phyloP scores from a whole-genome alignment of 2,797 vertebrate genomes.

The Muscicapa striata region DNA sequence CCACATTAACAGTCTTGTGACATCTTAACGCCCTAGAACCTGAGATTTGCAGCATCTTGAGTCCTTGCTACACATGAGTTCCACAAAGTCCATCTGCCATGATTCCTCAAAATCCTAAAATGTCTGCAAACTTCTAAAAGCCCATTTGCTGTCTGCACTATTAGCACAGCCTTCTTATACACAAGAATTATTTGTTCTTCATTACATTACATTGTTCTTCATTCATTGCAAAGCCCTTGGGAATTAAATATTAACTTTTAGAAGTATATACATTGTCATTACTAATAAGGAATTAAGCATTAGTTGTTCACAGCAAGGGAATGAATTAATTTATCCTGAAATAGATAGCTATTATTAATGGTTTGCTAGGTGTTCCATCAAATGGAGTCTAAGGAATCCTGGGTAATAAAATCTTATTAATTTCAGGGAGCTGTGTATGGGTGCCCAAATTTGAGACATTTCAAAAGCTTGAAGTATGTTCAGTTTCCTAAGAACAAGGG shows the following conservation, averaged over 20 bases:
- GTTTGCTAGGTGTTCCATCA: neutral
- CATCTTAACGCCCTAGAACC: neutral
- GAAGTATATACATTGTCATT: neutral
- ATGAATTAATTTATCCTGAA: neutral
- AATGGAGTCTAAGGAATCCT: neutral
- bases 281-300: neutral
- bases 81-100: neutral
- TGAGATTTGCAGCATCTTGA: neutral
- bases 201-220: neutral
- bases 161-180: neutral
- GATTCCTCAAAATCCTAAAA: neutral
- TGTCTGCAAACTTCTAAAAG: neutral
- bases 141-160: neutral
- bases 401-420: neutral
- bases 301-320: neutral
- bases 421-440: neutral
- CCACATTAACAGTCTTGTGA: neutral
- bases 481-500: neutral
- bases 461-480: neutral
- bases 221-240: neutral
- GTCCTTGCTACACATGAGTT: neutral
- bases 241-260: constrained; percentile 15
- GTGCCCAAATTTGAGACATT: neutral
- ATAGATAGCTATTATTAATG: neutral
- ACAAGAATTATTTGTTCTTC: neutral